Percentiles rank a stretch among this genome's conserved stretches.
Conservation (phyloP, 2,113 vertebrate species). For the Melanocharis versteri region DNA sequence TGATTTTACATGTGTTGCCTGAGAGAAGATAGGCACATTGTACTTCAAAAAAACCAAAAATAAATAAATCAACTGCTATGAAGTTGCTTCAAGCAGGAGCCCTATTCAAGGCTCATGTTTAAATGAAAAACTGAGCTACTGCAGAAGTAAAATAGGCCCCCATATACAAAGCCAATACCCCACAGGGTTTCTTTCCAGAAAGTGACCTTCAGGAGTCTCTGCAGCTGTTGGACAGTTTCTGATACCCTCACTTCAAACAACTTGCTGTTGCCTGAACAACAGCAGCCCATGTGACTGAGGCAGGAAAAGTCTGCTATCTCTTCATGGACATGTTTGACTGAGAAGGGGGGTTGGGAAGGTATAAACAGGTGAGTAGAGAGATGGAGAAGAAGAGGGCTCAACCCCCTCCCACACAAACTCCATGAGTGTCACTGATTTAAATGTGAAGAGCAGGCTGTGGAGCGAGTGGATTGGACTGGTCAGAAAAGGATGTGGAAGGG, state of each 20-base stretch:
- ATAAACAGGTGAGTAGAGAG: not conserved
- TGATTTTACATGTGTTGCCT: not conserved
- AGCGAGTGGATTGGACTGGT: not conserved
- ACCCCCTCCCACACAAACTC: fast-evolving
- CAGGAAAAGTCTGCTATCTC: not conserved
- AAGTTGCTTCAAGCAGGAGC: not conserved
- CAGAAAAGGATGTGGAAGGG: not conserved
- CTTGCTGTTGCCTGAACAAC: not conserved
- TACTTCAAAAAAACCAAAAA: not conserved
- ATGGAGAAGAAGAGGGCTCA: not conserved
- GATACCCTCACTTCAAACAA: not conserved
- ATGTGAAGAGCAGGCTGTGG: not conserved
- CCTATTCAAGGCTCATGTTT: not conserved
- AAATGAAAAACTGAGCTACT: not conserved
- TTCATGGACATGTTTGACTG: not conserved
- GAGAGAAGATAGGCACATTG: not conserved
- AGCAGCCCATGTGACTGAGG: not conserved
- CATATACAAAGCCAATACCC: not conserved
- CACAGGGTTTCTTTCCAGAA: not conserved
- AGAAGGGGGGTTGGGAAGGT: not conserved
- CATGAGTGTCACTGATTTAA: not conserved
- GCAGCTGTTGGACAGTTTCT: not conserved
- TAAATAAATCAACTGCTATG: not conserved
- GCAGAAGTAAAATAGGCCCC: not conserved
- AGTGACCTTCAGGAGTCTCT: not conserved